Evolutionary conservation across 2,888 invertebrate species (phyloP).

Genomic region (Ormyrus thymus): DNA sequence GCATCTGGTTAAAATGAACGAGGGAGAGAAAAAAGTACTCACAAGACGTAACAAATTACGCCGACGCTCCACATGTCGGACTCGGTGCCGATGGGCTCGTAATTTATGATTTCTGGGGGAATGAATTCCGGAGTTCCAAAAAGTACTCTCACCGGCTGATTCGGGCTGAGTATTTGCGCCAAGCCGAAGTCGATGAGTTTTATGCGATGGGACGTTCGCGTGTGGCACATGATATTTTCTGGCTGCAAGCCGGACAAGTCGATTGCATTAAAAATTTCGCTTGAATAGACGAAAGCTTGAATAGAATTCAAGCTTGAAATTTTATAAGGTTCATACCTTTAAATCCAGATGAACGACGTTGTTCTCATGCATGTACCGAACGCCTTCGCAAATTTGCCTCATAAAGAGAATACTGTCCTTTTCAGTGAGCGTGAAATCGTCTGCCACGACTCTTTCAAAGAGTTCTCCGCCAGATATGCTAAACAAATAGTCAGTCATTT

Average conservation of each 20-base stretch:
- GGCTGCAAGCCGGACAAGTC: constrained; percentile 77
- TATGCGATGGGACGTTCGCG: constrained; percentile 88
- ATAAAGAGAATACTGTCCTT: constrained; percentile 86
- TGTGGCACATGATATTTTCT: constrained; percentile 95
- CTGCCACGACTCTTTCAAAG: constrained; percentile 94
- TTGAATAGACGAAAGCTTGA: constrained; percentile 4
- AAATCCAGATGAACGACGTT: constrained; percentile 92
- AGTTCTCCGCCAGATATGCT: constrained; percentile 95
- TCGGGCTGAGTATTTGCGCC: constrained; percentile 84
- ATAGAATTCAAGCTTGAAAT: constrained; percentile 9
- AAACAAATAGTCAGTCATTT: constrained; percentile 59
- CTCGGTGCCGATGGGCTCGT: constrained; percentile 88
- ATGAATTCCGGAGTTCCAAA: constrained; percentile 96
- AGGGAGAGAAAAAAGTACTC: constrained; percentile 74
- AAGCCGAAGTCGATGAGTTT: constrained; percentile 97
- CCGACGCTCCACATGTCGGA: constrained; percentile 98
- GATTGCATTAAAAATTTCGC: constrained; percentile 1
- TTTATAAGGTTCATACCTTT: constrained; percentile 78
- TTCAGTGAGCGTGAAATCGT: constrained; percentile 94
- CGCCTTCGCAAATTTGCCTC: constrained; percentile 93
- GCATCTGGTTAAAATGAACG: not conserved
- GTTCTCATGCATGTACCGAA: constrained; percentile 90
- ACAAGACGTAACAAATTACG: constrained; percentile 95
- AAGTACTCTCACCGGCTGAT: constrained; percentile 82
- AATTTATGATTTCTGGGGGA: constrained; percentile 93